Base-by-base conservation (phyloP, 2,113 vertebrate species). In the Aspidoscelis tigris region DNA sequence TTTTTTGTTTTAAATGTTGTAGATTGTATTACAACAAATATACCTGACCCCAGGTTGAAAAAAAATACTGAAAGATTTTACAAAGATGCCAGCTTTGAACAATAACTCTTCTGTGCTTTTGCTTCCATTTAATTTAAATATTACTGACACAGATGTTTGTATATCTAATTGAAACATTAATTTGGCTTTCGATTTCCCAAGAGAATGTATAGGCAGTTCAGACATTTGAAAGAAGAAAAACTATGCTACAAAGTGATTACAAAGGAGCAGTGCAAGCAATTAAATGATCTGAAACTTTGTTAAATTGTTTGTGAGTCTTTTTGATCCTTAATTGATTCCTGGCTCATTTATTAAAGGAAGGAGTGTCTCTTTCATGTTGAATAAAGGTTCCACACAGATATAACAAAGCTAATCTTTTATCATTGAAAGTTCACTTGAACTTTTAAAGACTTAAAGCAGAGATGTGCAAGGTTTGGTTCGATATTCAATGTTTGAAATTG, bases 111-210 rank as follows among this genome's bases (percentile, higher is more conserved):
- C 70, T 73, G 16, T 84, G 14, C 5, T 89, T 90, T 89, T 78
- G 86, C 84, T 92, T 86, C 76, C 61, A 50, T 22, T 47, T 80
- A 83, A 85, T 89, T 80, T 91, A 87, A 91, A 76, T 87, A 70
- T 43, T 89, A 80, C 83, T 89, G 83, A 91, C 84, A 85, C 84
- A 89, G 90, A 92, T 88, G 90, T 92, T 94, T 93, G 69, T 90
- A 91, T 93, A 89, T 92, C 84, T 93, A 93, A 93, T 87, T 93
- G 92, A 94, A 94, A 94, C 92, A 89, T 89, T 90, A 93, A 94
- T 94, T 89, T 92, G 43, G 43, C 70, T 93, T 90, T 86, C 84
- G 58, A 87, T 93, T 89, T 87, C 88, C 89, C 89, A 66, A 58
- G 84, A 89, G 90, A 89, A 78, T 86, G 14, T 76, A 41, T 7